Evolutionary conservation across 2,113 vertebrate species (phyloP), one percentile per base, ranked within the genome.

Genomic region (Rhipidura dahli): DNA sequence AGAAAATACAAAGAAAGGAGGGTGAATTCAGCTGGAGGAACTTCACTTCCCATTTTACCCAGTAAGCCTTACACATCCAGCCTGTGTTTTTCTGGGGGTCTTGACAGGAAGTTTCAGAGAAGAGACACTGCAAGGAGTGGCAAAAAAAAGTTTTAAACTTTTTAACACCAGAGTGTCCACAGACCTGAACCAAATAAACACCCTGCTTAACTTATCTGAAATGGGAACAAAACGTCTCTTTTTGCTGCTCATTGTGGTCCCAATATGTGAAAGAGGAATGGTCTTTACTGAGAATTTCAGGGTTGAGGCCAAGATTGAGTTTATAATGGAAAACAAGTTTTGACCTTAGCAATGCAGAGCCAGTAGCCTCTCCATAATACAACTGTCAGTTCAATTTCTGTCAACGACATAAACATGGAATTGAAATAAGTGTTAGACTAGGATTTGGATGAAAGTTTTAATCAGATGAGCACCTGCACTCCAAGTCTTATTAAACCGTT

Each of bases 311-410:
- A 93, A 93, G 73, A 95, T 87, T 89, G 94, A 81, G 86, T 90
- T 96, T 94, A 71, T 94, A 94, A 94, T 78, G 64, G 72, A 94
- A 97, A 95, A 82, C 71, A 90, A 94, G 89, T 89, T 92, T 94
- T 31, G 2, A 91, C 84, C 93, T 96, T 95, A 90, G 95, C 83
- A 79, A 89, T 95, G 94, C 93, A 92, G 89, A 96, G 70, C 83
- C 89, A 93, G 75, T 87, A 96, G 90, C 81, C 89, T 91, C 94
- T 95, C 95, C 90, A 86, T 96, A 95, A 97, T 95, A 96, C 69
- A 87, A 83, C 89, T 96, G 96, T 93, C 97, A 91, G 83, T 95
- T 96, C 97, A 94, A 93, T 96, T 96, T 97, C 93, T 96, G 94
- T 93, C 94, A 97, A 50, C 1, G 85, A 56, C 66, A 94, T 93